phyloP scores from a whole-genome alignment of 2,888 invertebrate species.

The Spodoptera exigua region DNA sequence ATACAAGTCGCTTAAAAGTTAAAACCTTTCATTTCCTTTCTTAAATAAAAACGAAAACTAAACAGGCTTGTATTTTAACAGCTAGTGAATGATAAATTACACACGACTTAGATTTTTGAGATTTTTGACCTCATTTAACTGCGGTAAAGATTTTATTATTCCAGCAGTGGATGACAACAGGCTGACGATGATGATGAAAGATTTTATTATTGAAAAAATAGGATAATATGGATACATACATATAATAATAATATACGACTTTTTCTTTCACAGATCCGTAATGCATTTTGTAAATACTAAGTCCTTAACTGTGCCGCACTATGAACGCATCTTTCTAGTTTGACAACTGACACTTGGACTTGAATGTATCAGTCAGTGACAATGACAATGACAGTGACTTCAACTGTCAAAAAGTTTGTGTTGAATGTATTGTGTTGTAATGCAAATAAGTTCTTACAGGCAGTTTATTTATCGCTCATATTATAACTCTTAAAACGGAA shows the following conservation, averaged over 20 bases:
- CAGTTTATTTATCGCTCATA: background rate
- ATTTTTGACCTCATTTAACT: slow-evolving; percentile 29
- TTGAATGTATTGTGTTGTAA: background rate
- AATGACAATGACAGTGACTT: slow-evolving; percentile 8
- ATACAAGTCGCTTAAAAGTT: too few relatives aligned
- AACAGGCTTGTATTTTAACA: background rate
- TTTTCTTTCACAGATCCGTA: too few relatives aligned
- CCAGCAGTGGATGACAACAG: too few relatives aligned
- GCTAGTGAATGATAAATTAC: slow-evolving; percentile 26
- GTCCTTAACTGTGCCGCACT: background rate
- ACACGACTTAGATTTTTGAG: slow-evolving; percentile 40
- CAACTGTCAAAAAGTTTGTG: slow-evolving; percentile 31
- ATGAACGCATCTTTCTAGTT: slow-evolving; percentile 24
- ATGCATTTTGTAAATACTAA: too few relatives aligned
- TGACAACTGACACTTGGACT: slow-evolving; percentile 4
- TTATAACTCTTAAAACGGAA: background rate
- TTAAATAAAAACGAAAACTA: background rate
- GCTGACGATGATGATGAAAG: too few relatives aligned
- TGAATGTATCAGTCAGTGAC: background rate
- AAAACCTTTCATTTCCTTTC: background rate
- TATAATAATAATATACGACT: too few relatives aligned
- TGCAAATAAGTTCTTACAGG: background rate
- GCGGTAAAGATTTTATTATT: slow-evolving; percentile 16
- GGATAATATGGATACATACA: too few relatives aligned
- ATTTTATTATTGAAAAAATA: background rate